Percentiles rank a stretch among this genome's conserved stretches.
Evolutionary conservation across 2,797 vertebrate genomes (phyloP).

Genomic region (Chromis chromis): DNA sequence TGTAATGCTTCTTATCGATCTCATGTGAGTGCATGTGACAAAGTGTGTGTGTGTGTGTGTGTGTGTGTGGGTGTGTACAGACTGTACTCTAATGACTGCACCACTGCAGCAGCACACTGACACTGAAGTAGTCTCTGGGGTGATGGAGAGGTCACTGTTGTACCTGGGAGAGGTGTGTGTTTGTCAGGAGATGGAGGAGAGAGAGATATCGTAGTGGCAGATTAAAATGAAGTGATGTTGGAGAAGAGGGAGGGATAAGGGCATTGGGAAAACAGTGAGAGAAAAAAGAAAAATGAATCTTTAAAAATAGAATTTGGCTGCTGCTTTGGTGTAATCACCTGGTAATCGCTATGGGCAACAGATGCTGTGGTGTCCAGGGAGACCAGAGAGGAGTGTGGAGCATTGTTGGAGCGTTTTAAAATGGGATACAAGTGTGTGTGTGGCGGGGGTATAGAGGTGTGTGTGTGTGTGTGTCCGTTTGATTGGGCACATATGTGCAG

Average conservation of each 20-base stretch:
- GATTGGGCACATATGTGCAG: constrained; percentile 45
- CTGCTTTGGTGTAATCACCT: constrained; percentile 50
- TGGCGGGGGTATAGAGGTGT: not conserved
- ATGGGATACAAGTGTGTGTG: constrained; percentile 27
- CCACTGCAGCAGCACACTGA: constrained; percentile 45
- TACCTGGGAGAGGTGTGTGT: constrained; percentile 21
- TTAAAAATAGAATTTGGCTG: constrained; percentile 38
- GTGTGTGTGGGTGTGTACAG: constrained; percentile 1
- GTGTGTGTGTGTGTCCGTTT: constrained; percentile 31
- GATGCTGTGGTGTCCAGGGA: constrained; percentile 58
- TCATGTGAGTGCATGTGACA: not conserved
- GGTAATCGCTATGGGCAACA: constrained; percentile 61
- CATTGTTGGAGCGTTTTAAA: constrained; percentile 43
- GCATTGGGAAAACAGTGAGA: not conserved
- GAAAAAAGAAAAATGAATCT: constrained; percentile 3
- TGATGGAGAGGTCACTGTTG: constrained; percentile 47
- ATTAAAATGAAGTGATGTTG: not conserved
- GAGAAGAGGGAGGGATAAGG: not conserved
- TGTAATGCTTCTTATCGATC: constrained; percentile 5
- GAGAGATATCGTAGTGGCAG: constrained; percentile 5
- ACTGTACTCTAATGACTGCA: constrained; percentile 4
- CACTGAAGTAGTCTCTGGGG: constrained; percentile 45
- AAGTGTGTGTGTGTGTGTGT: not conserved
- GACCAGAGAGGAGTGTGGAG: constrained; percentile 18
- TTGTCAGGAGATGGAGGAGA: constrained; percentile 20